phyloP scores from a whole-genome alignment of 2,113 vertebrate species.

The Mobula hypostoma region DNA sequence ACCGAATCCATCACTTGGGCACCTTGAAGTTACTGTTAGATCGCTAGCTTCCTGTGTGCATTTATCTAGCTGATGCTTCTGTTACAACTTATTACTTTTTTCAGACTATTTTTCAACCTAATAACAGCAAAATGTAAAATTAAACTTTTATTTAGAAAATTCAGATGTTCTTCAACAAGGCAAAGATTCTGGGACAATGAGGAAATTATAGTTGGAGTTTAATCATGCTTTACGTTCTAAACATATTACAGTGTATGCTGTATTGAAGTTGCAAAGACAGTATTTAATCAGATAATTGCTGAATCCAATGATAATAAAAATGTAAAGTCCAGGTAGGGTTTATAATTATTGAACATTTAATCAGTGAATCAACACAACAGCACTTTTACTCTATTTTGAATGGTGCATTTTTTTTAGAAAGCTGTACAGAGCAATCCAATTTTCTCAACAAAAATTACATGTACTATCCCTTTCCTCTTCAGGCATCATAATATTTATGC shows the following conservation, averaged over 20 bases:
- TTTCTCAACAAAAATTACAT: not conserved
- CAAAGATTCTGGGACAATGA: not conserved
- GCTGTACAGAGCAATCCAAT: not conserved
- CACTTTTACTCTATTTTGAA: not conserved
- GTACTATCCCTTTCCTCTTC: not conserved
- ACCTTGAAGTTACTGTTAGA: not conserved
- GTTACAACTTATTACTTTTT: not conserved
- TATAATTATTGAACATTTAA: not conserved
- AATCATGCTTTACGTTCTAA: not conserved
- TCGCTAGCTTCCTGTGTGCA: not conserved
- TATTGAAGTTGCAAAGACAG: not conserved
- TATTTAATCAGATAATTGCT: not conserved
- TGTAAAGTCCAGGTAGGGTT: not conserved
- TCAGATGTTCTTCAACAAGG: not conserved
- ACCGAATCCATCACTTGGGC: not conserved
- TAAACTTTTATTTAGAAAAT: not conserved
- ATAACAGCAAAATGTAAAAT: not conserved
- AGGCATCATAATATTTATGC: not conserved
- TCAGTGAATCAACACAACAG: not conserved
- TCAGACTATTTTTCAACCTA: not conserved
- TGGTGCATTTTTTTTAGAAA: not conserved
- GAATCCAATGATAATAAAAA: slow-evolving; percentile 24
- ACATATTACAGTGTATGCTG: not conserved
- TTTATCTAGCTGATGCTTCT: not conserved
- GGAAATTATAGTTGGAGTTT: not conserved